A percentile compares a stretch with the other conserved stretches of the same genome.
phyloP scores from a whole-genome alignment of 2,888 invertebrate genomes.

The Rapana venosa region DNA sequence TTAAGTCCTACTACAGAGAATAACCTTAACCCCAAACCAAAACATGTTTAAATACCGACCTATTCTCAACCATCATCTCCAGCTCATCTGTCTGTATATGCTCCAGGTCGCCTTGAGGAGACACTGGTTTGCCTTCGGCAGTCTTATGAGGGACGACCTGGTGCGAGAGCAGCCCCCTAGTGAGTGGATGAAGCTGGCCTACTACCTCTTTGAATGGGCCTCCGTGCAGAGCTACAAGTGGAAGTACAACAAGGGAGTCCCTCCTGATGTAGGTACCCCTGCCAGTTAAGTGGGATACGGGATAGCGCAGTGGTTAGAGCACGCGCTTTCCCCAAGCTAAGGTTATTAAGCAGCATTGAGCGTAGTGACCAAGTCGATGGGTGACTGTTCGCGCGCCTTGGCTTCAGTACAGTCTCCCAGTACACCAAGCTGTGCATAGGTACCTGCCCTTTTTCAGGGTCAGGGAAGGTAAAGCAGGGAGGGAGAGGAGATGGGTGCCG shows the following conservation, averaged over 20 bases:
- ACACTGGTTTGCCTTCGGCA: constrained; percentile 58
- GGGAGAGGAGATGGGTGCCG: too few relatives aligned
- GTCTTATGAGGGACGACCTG: constrained; percentile 46
- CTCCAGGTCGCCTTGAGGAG: constrained; percentile 48
- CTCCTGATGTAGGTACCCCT: background rate
- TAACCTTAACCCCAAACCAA: too few relatives aligned
- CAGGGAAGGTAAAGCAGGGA: too few relatives aligned
- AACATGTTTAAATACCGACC: background rate
- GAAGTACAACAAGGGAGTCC: constrained; percentile 52
- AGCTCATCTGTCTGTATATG: background rate
- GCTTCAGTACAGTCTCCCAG: too few relatives aligned
- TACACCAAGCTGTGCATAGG: too few relatives aligned
- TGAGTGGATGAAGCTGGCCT: constrained; percentile 51
- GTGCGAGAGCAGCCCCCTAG: constrained; percentile 47
- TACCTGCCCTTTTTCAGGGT: too few relatives aligned
- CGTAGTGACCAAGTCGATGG: too few relatives aligned
- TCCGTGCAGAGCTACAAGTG: constrained; percentile 59
- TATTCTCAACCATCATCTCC: background rate
- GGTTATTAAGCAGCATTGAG: too few relatives aligned
- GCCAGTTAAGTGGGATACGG: background rate
- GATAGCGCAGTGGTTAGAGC: too few relatives aligned
- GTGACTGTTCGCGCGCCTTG: too few relatives aligned
- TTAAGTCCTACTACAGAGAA: too few relatives aligned
- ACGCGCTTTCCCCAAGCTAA: too few relatives aligned
- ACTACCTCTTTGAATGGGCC: constrained; percentile 61